These are phyloP conservation scores for Eupsilia transversa DNA, from an alignment of 2,888 invertebrate genomes.

Conservation along the genomic window DNA sequence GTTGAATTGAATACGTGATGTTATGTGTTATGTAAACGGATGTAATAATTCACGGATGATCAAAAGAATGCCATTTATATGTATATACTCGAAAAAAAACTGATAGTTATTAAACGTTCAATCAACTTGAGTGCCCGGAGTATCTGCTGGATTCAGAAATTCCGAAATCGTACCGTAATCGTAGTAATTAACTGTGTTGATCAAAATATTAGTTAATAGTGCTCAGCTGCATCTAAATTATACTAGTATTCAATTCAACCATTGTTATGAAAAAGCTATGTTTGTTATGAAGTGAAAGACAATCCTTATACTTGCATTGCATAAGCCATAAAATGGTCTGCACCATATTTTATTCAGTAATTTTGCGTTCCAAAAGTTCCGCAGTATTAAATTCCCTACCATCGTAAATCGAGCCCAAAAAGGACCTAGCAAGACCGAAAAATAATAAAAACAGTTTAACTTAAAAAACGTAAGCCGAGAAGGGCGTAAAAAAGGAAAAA, in stretches of 20 bases:
- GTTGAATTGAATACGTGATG: no score
- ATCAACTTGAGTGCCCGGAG: background rate
- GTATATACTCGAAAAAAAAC: background rate
- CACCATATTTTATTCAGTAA: slow-evolving; percentile 15
- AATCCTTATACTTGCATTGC: background rate
- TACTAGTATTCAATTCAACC: background rate
- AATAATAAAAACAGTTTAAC: slow-evolving; percentile 66
- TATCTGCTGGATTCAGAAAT: background rate
- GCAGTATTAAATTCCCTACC: slow-evolving; percentile 29
- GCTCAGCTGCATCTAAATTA: background rate
- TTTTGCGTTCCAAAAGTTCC: slow-evolving; percentile 15
- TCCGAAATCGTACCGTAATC: background rate
- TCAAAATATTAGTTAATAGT: background rate
- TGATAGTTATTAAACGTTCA: background rate
- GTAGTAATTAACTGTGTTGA: background rate
- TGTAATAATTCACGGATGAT: background rate
- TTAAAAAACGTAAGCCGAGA: slow-evolving; percentile 65
- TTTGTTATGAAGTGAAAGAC: background rate
- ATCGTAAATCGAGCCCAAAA: slow-evolving; percentile 55
- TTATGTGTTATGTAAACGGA: no score
- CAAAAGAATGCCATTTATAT: background rate
- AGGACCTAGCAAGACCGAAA: slow-evolving; percentile 45
- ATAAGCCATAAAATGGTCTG: background rate
- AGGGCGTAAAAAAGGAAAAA: slow-evolving; percentile 59
- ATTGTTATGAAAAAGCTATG: background rate